Evolutionary conservation across 2,113 vertebrate species (phyloP).

Genomic region (Oreocharis arfaki): DNA sequence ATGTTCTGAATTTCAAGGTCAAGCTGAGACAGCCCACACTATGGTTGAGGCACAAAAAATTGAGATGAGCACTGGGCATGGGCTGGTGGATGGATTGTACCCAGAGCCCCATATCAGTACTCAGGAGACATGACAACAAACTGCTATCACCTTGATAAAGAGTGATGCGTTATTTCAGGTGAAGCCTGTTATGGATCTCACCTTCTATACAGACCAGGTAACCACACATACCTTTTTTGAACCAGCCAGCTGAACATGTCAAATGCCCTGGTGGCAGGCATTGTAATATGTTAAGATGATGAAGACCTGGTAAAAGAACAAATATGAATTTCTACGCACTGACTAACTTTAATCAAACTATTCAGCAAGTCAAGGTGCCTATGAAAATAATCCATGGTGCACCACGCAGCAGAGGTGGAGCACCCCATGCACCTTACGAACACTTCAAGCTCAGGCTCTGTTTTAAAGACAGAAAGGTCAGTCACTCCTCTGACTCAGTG

Average conservation of each 20-base stretch:
- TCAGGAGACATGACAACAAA: neutral
- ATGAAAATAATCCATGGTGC: neutral
- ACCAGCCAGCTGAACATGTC: neutral
- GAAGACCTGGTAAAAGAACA: neutral
- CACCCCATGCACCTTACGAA: neutral
- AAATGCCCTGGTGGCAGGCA: neutral
- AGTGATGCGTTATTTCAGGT: neutral
- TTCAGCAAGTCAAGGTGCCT: neutral
- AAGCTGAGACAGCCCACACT: neutral
- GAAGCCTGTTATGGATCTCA: neutral
- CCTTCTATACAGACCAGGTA: neutral
- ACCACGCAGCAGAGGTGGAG: neutral
- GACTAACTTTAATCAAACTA: neutral
- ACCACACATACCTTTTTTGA: neutral
- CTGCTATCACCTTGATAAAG: neutral
- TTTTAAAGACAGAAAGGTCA: slow-evolving; percentile 21
- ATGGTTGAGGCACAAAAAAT: neutral
- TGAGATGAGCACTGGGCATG: neutral
- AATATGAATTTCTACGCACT: neutral
- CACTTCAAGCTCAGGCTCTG: neutral
- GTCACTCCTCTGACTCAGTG: neutral
- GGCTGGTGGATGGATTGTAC: neutral
- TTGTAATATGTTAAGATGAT: neutral
- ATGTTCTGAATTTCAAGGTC: neutral
- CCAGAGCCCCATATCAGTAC: neutral